phyloP scores from a whole-genome alignment of 2,797 vertebrate species.

The Pantherophis vulpinus region DNA sequence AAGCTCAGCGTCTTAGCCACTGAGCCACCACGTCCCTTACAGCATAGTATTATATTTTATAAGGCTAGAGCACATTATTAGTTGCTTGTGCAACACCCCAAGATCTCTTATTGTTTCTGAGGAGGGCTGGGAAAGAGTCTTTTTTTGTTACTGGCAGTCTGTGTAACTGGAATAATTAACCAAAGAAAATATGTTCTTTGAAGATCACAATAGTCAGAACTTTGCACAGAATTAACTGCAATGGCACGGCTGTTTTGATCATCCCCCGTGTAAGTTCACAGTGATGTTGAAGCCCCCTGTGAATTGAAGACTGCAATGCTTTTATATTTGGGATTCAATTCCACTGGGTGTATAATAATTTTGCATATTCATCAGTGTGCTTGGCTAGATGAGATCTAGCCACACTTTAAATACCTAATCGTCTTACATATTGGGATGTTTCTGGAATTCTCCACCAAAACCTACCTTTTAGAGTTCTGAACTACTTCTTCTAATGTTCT shows the following conservation, averaged over 20 bases:
- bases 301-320: background rate
- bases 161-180: background rate
- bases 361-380: background rate
- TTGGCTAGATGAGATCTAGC: background rate
- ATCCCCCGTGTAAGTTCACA: background rate
- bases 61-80: background rate
- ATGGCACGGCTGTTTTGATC: background rate
- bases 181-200: background rate
- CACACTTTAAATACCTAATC: background rate
- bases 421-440: background rate
- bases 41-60: background rate
- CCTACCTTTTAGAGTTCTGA: background rate
- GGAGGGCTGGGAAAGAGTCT: background rate
- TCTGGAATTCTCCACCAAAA: background rate
- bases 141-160: background rate
- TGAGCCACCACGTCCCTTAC: too few species aligned
- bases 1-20: too few species aligned
- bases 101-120: background rate
- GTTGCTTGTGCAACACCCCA: background rate
- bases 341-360: background rate
- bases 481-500: background rate
- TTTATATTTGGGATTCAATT: background rate
- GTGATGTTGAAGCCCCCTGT: background rate
- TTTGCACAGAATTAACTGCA: background rate
- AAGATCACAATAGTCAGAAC: background rate